Evolutionary conservation across 1,140 invertebrate genomes (phyloP).

Genomic region (Ephestia elutella): DNA sequence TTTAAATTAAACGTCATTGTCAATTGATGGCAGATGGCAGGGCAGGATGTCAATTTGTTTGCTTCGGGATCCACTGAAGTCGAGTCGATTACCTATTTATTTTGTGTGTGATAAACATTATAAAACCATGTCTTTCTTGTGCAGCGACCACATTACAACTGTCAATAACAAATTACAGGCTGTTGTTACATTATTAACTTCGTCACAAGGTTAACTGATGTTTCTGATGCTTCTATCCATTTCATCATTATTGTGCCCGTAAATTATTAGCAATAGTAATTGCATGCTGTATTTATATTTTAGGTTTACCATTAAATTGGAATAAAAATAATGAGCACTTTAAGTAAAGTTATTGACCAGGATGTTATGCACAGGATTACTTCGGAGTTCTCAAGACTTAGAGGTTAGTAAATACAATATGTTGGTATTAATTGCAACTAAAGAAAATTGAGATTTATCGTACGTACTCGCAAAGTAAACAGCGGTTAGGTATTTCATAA

Average conservation of each 20-base stretch:
- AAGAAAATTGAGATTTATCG: too few species aligned
- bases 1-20: background rate
- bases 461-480: constrained; percentile 1
- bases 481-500: constrained; percentile 10
- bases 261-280: background rate
- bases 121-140: background rate
- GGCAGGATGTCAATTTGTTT: background rate
- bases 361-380: constrained; percentile 63
- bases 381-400: constrained; percentile 69
- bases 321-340: constrained; percentile 30
- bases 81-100: too few species aligned
- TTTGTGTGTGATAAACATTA: background rate
- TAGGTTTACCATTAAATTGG: background rate
- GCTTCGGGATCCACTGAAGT: background rate
- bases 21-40: background rate
- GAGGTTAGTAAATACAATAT: constrained; percentile 54
- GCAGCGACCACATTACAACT: background rate
- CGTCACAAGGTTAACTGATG: constrained; percentile 3
- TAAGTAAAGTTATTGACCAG: constrained; percentile 55
- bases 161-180: background rate
- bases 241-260: background rate
- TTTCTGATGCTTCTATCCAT: background rate
- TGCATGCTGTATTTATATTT: background rate
- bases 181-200: background rate
- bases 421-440: background rate